Conservation (phyloP, 2,113 vertebrate genomes). For the Zosterops japonicus region DNA sequence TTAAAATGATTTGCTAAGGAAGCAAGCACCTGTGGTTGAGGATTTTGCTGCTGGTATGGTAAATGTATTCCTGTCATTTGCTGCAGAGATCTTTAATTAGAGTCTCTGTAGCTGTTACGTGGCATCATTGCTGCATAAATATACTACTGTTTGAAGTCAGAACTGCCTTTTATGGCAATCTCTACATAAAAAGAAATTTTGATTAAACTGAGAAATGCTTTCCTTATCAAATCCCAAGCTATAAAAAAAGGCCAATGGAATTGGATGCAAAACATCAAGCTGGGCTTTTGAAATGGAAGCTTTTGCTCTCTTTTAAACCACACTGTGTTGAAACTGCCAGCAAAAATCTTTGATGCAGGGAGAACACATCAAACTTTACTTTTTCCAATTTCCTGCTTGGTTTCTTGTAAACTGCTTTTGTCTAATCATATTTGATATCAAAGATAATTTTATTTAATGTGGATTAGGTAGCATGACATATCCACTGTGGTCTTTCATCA, state of each 20-base stretch:
- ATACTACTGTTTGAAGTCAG: neutral
- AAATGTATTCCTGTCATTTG: neutral
- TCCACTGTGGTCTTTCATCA: neutral
- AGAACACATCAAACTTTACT: neutral
- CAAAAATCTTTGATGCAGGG: neutral
- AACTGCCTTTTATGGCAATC: neutral
- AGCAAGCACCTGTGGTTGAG: neutral
- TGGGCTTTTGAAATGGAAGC: neutral
- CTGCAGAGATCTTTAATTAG: neutral
- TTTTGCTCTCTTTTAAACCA: neutral
- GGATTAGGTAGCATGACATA: neutral
- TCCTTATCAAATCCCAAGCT: neutral
- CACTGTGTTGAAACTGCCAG: neutral
- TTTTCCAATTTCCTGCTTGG: constrained; percentile 7
- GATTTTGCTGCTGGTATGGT: neutral
- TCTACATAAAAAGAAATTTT: neutral
- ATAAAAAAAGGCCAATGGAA: neutral
- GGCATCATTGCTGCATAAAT: neutral
- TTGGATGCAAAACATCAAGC: neutral
- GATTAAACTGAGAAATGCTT: neutral
- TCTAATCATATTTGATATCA: neutral
- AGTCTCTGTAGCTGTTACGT: neutral
- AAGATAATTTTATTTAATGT: constrained; percentile 21
- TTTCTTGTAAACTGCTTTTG: constrained; percentile 9
- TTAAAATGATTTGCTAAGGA: neutral